A percentile compares a stretch with the other conserved stretches of the same genome.
These are phyloP conservation scores for Pygoscelis adeliae DNA, from an alignment of 2,113 vertebrate species.

Conservation along the genomic window DNA sequence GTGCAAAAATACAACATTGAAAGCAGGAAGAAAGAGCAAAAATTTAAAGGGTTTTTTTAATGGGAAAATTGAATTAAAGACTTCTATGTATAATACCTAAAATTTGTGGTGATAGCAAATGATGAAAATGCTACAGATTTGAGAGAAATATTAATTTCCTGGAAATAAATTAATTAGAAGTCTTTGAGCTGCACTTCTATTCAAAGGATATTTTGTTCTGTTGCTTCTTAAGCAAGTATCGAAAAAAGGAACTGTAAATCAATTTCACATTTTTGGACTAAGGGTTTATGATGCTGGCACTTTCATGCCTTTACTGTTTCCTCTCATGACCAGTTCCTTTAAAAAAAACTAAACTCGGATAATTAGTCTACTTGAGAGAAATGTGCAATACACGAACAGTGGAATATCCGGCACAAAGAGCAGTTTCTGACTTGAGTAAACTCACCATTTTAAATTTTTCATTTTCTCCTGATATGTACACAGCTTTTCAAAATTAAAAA, in stretches of 20 bases:
- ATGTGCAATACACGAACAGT: background rate
- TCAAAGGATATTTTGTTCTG: background rate
- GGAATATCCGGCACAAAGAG: background rate
- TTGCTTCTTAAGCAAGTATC: background rate
- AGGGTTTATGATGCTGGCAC: background rate
- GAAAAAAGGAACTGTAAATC: background rate
- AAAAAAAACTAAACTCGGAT: background rate
- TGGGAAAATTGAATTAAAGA: background rate
- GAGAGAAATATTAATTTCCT: background rate
- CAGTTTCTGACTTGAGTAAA: background rate
- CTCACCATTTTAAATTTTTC: accelerated
- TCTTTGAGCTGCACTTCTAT: background rate
- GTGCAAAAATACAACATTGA: background rate
- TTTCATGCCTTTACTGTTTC: background rate
- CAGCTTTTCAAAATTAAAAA: background rate
- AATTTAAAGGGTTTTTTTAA: background rate
- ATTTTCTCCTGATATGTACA: background rate
- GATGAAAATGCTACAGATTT: background rate
- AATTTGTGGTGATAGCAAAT: background rate
- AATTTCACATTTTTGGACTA: background rate
- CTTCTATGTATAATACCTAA: background rate
- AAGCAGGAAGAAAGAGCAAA: background rate
- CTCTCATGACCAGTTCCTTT: background rate
- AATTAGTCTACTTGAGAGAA: background rate
- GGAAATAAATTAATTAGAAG: background rate